Evolutionary conservation across 2,113 vertebrate genomes (phyloP), one percentile per base, ranked within the genome.

Genomic region (Gadus chalcogrammus): DNA sequence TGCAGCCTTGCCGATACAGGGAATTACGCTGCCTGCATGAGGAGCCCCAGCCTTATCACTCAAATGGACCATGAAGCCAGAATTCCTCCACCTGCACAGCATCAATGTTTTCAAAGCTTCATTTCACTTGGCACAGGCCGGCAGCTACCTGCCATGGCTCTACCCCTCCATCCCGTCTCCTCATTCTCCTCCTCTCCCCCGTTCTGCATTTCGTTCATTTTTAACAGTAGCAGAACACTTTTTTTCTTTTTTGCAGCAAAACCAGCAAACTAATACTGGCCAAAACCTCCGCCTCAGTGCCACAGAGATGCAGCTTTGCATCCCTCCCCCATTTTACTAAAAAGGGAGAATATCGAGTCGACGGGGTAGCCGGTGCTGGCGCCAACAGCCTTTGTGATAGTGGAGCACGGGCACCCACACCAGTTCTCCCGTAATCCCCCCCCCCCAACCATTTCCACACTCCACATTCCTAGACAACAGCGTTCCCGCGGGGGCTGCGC

Each of bases 381-480:
- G 89, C 89, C 89, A 91, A 90, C 85, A 86, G 81, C 87, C 89
- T 91, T 88, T 87, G 88, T 82, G 90, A 90, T 88, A 86, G 87
- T 79, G 79, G 88, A 90, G 86, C 87, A 91, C 81, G 86, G 88
- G 89, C 90, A 90, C 90, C 88, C 86, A 89, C 89, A 90, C 87
- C 91, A 89, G 91, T 86, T 89, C 90, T 90, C 79, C 80, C 85
- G 85, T 91, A 92, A 92, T 92, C 90, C 90, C 81, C 80, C 42
- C n/a, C n/a, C 42, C 42, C 42, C 42, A 48, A 83, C 88, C 90
- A 91, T 91, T 91, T 92, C 88, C 91, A 92, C 91, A 91, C 88
- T 92, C 82, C 88, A 88, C 90, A 91, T 92, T 93, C 92, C 91
- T 89, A 91, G 91, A 93, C 92, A 92, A 92, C 91, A 91, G 91